phyloP scores from a whole-genome alignment of 2,113 vertebrate genomes.

The Emydocephalus ijimae region DNA sequence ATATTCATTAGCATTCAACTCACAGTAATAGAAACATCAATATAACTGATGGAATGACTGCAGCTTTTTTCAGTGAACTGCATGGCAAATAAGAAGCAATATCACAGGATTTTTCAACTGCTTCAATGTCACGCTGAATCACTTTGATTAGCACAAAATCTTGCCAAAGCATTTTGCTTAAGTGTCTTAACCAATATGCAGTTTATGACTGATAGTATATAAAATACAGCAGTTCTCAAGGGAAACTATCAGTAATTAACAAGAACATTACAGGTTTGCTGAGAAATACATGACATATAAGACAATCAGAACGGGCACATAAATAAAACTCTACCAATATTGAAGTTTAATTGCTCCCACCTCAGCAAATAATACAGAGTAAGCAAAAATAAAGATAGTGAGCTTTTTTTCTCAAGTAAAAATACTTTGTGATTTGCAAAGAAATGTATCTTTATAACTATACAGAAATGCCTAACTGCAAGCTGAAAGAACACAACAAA shows the following conservation, averaged over 20 bases:
- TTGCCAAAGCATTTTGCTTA: not conserved
- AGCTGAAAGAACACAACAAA: not conserved
- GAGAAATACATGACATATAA: not conserved
- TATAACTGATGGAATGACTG: not conserved
- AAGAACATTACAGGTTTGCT: not conserved
- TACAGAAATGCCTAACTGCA: not conserved
- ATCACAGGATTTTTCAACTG: not conserved
- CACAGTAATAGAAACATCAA: not conserved
- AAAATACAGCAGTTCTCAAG: not conserved
- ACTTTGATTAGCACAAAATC: not conserved
- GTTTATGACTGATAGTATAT: not conserved
- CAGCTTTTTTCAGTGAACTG: not conserved
- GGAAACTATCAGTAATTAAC: not conserved
- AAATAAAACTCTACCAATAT: not conserved
- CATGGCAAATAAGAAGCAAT: not conserved
- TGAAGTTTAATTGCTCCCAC: not conserved
- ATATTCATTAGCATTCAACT: slow-evolving; percentile 6
- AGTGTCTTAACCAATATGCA: not conserved
- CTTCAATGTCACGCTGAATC: not conserved
- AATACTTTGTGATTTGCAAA: not conserved
- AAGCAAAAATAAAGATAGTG: not conserved
- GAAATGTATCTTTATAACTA: no score
- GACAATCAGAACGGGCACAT: not conserved
- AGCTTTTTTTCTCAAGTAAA: not conserved
- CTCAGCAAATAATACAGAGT: not conserved